Evolutionary conservation across 2,113 vertebrate species (phyloP).

Genomic region (Upupa epops): DNA sequence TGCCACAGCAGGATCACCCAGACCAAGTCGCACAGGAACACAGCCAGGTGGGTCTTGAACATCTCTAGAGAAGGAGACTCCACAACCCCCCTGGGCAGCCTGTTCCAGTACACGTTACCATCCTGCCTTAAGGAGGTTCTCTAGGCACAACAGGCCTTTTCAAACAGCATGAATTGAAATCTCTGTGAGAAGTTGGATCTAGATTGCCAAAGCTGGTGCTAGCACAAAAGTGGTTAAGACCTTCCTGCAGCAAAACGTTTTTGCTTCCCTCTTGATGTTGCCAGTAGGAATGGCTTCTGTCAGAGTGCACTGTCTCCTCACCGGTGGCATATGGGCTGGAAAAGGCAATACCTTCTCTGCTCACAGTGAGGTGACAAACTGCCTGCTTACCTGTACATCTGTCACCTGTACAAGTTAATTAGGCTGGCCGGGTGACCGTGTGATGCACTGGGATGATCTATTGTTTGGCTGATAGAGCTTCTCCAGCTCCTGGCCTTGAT

Average conservation of each 20-base stretch:
- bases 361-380: background rate
- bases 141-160: background rate
- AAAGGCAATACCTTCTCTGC: background rate
- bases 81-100: too few species aligned
- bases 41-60: too few species aligned
- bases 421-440: background rate
- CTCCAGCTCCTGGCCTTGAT: background rate
- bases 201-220: background rate
- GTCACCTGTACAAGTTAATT: background rate
- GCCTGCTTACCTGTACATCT: background rate
- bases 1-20: too few species aligned
- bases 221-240: background rate
- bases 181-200: background rate
- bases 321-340: fast-evolving
- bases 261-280: background rate
- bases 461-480: background rate
- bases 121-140: background rate
- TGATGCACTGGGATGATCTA: background rate
- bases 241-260: background rate
- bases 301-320: background rate
- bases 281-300: background rate
- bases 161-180: background rate
- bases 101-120: background rate
- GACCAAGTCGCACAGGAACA: too few species aligned
- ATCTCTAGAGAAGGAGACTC: too few species aligned